Base-by-base conservation (phyloP, 2,113 vertebrate species). In the Trinectes maculatus region DNA sequence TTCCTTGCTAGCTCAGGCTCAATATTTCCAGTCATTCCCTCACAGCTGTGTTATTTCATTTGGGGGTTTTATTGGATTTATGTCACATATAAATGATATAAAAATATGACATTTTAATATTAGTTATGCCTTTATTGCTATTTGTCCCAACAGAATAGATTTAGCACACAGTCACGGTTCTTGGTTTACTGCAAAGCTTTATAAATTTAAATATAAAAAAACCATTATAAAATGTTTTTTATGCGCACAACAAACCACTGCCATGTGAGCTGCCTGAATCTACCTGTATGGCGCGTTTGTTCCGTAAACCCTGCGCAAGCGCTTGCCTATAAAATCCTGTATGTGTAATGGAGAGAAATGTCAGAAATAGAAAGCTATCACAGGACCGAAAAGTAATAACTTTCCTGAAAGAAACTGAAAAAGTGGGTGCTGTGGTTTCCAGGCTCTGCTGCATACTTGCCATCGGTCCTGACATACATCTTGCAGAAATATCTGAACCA, bases 311-410 rank as follows among this genome's bases (percentile, higher is more conserved):
- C 42, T 33, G 42, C 46, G 59, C n/a, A 57, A 67, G 46, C 10
- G 26, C 24, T 62, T 11, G 25, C 61, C 59, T 56, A 13, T 72
- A 71, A 83, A 83, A 70, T 13, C 7, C 24, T 80, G 26, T 11
- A 57, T 55, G 61, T 8, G 60, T 83, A 79, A 85, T 72, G 71
- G 72, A 67, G 53, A 79, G n/a, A 79, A 85, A 60, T 55, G 29
- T 79, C 64, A 57, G 56, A 76, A 66, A 82, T 68, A 77, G 62
- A 70, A 71, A 69, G 39, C 58, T 79, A 80, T 80, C 52, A 55
- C 57, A 24, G 22, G 11, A 70, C 63, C 63, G 68, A 48, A 85
- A 84, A 63, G 66, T 21, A 64, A 72, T 78, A 66, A 77, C 36
- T 33, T 72, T 39, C 4, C 26, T 33, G 2, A 19, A 60, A 49